A percentile compares a stretch with the other conserved stretches of the same genome.
Conservation (phyloP, 2,888 invertebrate species). For the Calameuta pallipes region DNA sequence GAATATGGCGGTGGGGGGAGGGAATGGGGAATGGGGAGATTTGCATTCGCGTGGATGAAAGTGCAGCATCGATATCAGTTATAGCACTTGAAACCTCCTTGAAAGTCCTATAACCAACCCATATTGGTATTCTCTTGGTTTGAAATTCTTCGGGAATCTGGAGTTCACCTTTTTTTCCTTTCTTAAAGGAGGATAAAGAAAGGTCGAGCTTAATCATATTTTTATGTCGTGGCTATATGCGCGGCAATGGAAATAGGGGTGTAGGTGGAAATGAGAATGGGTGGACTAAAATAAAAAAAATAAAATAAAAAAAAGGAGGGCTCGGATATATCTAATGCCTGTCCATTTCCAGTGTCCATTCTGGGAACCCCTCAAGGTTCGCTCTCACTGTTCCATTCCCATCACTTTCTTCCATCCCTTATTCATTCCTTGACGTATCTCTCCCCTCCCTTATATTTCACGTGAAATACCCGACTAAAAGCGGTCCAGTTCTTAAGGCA, state of each 20-base stretch:
- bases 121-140: too few species aligned
- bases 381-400: too few species aligned
- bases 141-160: too few species aligned
- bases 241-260: not conserved
- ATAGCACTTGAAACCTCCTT: too few species aligned
- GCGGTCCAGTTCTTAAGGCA: conserved; percentile 8
- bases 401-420: too few species aligned
- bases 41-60: too few species aligned
- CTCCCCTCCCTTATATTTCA: conserved; percentile 29
- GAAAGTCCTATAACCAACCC: too few species aligned
- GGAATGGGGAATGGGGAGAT: too few species aligned
- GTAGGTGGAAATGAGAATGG: not conserved
- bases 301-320: not conserved
- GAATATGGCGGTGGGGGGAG: too few species aligned
- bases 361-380: conserved; percentile 19
- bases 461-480: conserved; percentile 32
- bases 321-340: conserved; percentile 26
- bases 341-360: conserved; percentile 38
- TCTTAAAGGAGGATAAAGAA: not conserved
- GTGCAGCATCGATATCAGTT: too few species aligned
- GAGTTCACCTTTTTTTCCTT: too few species aligned
- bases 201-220: conserved; percentile 13
- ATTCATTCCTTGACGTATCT: not conserved
- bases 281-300: conserved; percentile 1
- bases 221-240: not conserved